Base-by-base conservation (phyloP, 2,888 invertebrate species). In the Chymomyza caudatula region DNA sequence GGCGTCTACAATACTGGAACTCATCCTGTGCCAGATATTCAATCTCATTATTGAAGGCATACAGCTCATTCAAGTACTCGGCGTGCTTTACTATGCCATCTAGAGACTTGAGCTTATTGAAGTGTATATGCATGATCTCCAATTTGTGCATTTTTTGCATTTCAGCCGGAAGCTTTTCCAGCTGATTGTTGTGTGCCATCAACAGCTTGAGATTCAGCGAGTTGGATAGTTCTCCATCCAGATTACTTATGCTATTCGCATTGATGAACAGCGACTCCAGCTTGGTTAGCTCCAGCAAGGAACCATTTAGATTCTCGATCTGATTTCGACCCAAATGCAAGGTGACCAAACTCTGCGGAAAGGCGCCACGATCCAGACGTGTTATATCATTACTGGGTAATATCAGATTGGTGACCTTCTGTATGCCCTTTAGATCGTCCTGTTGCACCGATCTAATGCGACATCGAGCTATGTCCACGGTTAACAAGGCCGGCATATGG, bases 381-480 rank as follows among this genome's bases (percentile, higher is more conserved):
- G 94, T 92, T 80, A 96, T 94, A 78, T 93, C 92, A 87, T 96
- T 96, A 74, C 93, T 94, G n/a, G 94, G 93, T 72, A 96, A 92
- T 52, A 95, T 91, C 62, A 96, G 91, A 82, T 93, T 93, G 78
- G 94, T 93, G 44, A 96, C 91, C 86, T 93, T 92, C 80, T 92
- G 92, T 69, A 91, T 91, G 91, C 95, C 96, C 91, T 93, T 93
- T 76, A 98, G 94, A 86, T 95, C 96, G 59, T 94, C 93, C 72
- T 94, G 92, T 25, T 93, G 92, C 60, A 98, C 92, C 58, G 93
- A 92, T 66, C 92, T 93, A 76, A 98, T 94, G 76, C 93, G 93
- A 86, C 96, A 96, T 74, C 96, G 92, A 76, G 95, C 95, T 65
- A 98, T 91, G 90, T 97, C 96, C 67, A 98, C 91, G 1, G 95